phyloP scores from a whole-genome alignment of 2,888 invertebrate genomes.

The Xylota segnis region DNA sequence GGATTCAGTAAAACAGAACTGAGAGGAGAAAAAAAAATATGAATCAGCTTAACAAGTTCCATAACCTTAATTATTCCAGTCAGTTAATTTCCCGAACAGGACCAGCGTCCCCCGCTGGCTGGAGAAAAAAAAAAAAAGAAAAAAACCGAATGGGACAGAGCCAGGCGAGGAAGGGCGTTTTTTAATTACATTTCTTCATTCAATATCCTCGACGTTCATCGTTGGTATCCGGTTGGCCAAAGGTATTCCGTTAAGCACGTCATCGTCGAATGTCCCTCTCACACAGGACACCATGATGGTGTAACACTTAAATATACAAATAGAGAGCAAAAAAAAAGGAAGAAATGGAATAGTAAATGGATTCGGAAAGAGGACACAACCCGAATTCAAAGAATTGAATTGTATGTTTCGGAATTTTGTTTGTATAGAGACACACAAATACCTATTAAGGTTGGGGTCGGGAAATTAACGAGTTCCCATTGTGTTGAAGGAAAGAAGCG shows the following conservation, averaged over 20 bases:
- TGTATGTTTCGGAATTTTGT: neutral
- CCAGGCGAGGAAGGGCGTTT: neutral
- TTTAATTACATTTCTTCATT: conserved; percentile 37
- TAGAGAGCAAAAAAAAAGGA: neutral
- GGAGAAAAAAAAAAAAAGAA: neutral
- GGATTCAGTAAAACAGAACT: neutral
- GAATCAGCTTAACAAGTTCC: conserved; percentile 47
- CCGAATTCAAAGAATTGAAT: neutral
- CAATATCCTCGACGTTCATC: neutral
- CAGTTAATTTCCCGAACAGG: conserved; percentile 29
- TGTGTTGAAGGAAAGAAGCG: neutral
- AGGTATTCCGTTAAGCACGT: conserved; percentile 35
- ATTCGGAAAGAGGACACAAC: conserved; percentile 1
- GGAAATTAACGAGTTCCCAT: neutral
- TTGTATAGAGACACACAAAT: neutral
- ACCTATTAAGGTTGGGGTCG: neutral
- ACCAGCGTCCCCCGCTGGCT: neutral
- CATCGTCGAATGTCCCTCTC: conserved; percentile 14
- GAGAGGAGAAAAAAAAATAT: conserved; percentile 5
- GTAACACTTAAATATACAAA: neutral
- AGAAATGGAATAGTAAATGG: neutral
- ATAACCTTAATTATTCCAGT: conserved; percentile 45
- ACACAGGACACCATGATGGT: neutral
- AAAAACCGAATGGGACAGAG: conserved; percentile 7
- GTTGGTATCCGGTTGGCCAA: conserved; percentile 18